These are phyloP conservation scores for Chaunax sp. DNA, from an alignment of 2,797 vertebrate species.

Conservation along the genomic window DNA sequence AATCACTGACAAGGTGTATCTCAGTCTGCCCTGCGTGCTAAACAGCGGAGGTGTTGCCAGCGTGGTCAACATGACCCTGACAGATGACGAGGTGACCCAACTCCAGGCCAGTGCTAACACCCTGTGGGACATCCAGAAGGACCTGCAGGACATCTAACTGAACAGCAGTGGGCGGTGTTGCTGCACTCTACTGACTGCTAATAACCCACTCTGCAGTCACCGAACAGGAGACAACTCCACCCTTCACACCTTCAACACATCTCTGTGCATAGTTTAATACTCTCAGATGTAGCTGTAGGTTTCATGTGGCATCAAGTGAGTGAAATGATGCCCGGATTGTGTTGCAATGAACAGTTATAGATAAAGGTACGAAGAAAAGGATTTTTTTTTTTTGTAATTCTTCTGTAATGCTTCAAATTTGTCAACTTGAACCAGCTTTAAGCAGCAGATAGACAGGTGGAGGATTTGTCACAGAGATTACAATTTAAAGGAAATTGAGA, in stretches of 20 bases:
- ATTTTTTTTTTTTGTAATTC: too few species aligned
- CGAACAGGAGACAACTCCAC: constrained; percentile 27
- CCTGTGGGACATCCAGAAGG: constrained; percentile 94
- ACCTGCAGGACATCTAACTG: constrained; percentile 89
- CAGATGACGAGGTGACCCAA: constrained; percentile 89
- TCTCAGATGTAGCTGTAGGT: constrained; percentile 42
- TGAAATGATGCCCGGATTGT: constrained; percentile 20
- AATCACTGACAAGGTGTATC: constrained; percentile 91
- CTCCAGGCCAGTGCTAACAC: constrained; percentile 91
- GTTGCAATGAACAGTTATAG: constrained; percentile 2
- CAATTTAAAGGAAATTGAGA: too few species aligned
- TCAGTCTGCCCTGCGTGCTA: constrained; percentile 93
- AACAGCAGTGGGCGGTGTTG: constrained; percentile 37
- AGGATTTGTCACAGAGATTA: too few species aligned
- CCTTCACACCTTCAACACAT: constrained; percentile 12
- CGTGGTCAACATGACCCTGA: constrained; percentile 95
- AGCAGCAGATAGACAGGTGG: too few species aligned
- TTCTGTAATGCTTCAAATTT: too few species aligned
- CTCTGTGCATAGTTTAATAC: constrained; percentile 11
- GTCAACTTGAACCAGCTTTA: too few species aligned
- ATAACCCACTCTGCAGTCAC: constrained; percentile 23
- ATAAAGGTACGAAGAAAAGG: too few species aligned
- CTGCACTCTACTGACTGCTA: not conserved
- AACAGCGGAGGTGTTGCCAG: constrained; percentile 87
- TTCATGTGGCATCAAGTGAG: constrained; percentile 17